Conservation (phyloP, 2,113 vertebrate genomes). For the Calcarius ornatus region DNA sequence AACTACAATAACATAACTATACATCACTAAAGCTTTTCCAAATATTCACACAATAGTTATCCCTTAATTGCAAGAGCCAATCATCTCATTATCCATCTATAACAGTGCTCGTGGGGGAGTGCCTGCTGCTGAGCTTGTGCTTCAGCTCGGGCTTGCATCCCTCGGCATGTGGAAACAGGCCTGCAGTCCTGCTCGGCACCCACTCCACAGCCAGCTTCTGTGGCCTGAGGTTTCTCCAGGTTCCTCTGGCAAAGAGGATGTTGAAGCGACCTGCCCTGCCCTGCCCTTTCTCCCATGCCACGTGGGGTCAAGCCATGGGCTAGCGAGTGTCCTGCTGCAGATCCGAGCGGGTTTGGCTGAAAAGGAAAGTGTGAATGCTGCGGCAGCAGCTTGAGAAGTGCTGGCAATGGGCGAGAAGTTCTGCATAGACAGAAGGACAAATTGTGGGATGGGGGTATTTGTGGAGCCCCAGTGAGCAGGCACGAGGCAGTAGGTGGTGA, state of each 20-base stretch:
- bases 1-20: too few species aligned
- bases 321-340: not conserved
- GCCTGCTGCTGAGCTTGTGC: not conserved
- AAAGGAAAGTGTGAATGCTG: not conserved
- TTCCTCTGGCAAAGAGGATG: not conserved
- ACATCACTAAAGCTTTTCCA: too few species aligned
- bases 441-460: accelerated
- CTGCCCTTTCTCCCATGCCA: accelerated
- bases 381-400: not conserved
- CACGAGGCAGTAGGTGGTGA: not conserved
- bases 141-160: not conserved
- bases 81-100: too few species aligned
- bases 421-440: not conserved
- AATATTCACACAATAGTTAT: too few species aligned
- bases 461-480: not conserved
- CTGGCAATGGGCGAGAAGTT: not conserved
- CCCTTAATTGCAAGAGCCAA: too few species aligned
- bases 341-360: not conserved
- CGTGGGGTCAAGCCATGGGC: not conserved
- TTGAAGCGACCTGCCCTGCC: not conserved
- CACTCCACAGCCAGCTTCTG: accelerated
- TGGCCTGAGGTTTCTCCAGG: not conserved
- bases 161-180: not conserved
- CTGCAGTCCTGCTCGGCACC: accelerated
- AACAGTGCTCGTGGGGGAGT: accelerated